Evolutionary conservation across 2,113 vertebrate species (phyloP).

Genomic region (Strigops habroptila): DNA sequence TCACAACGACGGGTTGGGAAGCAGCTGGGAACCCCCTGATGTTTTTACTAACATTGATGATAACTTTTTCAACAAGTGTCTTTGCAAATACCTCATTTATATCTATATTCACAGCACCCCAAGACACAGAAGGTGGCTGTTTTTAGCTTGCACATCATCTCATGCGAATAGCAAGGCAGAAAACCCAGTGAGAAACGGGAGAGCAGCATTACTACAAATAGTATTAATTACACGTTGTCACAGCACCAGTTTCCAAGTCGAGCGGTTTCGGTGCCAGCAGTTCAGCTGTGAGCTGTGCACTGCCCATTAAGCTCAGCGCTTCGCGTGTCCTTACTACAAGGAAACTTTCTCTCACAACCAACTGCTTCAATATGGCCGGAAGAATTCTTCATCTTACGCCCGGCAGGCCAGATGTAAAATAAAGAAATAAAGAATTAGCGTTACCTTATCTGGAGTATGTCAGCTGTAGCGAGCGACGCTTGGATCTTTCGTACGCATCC

Average conservation of each 20-base stretch:
- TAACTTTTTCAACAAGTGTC: background rate
- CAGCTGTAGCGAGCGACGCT: background rate
- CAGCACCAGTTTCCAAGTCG: background rate
- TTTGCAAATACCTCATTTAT: background rate
- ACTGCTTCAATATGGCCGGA: background rate
- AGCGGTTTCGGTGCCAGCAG: accelerated
- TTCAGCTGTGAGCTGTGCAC: accelerated
- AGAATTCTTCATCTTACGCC: background rate
- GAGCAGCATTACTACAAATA: background rate
- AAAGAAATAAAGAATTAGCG: slow-evolving; percentile 4
- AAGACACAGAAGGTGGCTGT: accelerated
- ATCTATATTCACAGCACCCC: background rate
- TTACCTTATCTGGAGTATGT: slow-evolving; percentile 41
- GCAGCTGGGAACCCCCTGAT: background rate
- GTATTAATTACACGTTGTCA: background rate
- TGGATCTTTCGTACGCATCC: background rate
- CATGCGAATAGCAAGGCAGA: background rate
- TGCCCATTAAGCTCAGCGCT: background rate
- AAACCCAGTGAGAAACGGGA: accelerated
- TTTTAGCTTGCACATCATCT: background rate
- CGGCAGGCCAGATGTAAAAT: background rate
- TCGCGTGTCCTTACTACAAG: accelerated
- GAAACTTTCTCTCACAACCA: background rate
- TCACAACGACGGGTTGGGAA: accelerated
- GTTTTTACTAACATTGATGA: background rate